These are phyloP conservation scores for Eurytoma adleriae DNA, from an alignment of 2,888 invertebrate species.

Conservation along the genomic window DNA sequence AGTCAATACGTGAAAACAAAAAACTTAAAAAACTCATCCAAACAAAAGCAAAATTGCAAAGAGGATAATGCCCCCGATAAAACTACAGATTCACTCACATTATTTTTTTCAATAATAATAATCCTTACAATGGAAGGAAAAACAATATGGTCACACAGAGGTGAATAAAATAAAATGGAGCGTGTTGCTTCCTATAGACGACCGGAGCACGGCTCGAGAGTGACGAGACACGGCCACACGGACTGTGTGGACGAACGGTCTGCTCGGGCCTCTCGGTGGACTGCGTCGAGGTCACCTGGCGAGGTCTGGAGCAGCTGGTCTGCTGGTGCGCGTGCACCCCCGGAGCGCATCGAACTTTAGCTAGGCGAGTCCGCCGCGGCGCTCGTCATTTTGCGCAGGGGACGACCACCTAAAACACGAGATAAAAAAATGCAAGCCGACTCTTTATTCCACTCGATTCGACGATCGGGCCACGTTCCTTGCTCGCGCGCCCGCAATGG, in stretches of 20 bases:
- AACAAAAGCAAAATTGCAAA: background rate
- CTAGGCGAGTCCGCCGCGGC: background rate
- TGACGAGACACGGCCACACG: background rate
- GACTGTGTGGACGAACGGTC: background rate
- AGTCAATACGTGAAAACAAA: background rate
- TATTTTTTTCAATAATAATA: constrained; percentile 66
- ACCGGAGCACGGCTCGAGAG: too few relatives aligned
- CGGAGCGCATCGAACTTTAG: background rate
- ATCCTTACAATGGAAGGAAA: constrained; percentile 69
- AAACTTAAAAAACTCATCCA: background rate
- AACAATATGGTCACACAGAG: constrained; percentile 65
- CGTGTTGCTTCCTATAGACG: constrained; percentile 34
- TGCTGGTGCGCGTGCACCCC: background rate
- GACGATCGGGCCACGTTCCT: background rate
- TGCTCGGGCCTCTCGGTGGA: too few relatives aligned
- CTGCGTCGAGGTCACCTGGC: background rate
- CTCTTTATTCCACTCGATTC: constrained; percentile 4
- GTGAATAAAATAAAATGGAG: constrained; percentile 60
- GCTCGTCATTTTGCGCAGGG: constrained; percentile 3
- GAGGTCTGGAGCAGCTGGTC: background rate
- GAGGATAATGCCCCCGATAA: constrained; percentile 57
- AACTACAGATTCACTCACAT: constrained; percentile 71
- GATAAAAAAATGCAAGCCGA: constrained; percentile 16
- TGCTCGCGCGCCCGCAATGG: background rate
- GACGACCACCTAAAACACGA: constrained; percentile 43